phyloP scores from a whole-genome alignment of 2,113 vertebrate species.

The Lophochroa leadbeateri region DNA sequence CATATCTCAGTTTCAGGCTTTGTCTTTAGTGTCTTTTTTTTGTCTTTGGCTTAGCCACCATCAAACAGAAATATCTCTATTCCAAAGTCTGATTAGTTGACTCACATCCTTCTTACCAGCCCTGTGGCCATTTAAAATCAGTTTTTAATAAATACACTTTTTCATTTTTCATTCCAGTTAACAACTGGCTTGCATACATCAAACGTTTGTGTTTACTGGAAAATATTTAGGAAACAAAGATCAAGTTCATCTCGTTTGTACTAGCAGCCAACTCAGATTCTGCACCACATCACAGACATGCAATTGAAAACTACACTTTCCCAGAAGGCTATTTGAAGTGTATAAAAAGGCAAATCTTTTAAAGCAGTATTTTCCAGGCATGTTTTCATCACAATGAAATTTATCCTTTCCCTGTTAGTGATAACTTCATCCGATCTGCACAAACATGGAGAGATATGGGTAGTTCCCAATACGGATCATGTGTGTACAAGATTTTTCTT shows the following conservation, averaged over 20 bases:
- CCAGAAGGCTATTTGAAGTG: background rate
- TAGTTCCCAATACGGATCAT: constrained; percentile 89
- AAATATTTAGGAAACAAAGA: background rate
- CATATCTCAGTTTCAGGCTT: background rate
- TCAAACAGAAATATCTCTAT: background rate
- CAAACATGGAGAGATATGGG: constrained; percentile 93
- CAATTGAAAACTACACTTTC: background rate
- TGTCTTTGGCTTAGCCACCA: background rate
- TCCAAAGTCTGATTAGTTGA: background rate
- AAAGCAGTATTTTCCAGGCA: background rate
- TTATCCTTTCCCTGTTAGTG: constrained; percentile 69
- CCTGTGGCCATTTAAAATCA: background rate
- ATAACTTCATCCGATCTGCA: constrained; percentile 91
- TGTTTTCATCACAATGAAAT: background rate
- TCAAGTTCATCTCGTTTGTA: background rate
- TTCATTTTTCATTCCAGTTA: background rate
- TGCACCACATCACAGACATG: background rate
- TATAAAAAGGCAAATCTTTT: background rate
- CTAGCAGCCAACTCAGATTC: background rate
- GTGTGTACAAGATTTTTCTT: constrained; percentile 94
- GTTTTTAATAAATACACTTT: background rate
- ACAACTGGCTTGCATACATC: background rate
- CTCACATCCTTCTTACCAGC: background rate
- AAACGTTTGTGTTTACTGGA: background rate
- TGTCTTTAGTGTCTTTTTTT: background rate